These are phyloP conservation scores for Centropus unirufus DNA, from an alignment of 2,113 vertebrate species.

Conservation along the genomic window DNA sequence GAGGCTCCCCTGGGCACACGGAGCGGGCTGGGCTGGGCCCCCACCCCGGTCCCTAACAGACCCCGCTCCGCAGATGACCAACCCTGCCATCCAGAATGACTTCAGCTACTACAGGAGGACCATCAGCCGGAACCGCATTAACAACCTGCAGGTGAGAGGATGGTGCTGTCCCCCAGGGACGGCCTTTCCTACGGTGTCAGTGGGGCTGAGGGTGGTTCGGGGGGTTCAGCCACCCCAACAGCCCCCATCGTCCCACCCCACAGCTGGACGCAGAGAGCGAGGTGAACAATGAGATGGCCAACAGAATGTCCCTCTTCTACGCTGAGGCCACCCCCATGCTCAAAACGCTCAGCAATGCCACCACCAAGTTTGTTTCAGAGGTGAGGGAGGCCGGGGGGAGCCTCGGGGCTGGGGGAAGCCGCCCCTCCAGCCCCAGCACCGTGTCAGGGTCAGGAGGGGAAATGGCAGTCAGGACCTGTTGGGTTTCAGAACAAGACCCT, in stretches of 20 bases:
- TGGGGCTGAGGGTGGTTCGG: background rate
- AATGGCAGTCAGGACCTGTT: background rate
- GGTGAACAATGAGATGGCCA: slow-evolving; percentile 94
- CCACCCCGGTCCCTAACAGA: background rate
- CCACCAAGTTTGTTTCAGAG: slow-evolving; percentile 93
- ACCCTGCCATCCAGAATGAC: slow-evolving; percentile 92
- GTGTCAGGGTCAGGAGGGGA: accelerated
- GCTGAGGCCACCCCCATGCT: slow-evolving; percentile 94
- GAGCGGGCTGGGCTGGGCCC: background rate
- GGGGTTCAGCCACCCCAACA: accelerated
- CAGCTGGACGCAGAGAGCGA: slow-evolving; percentile 90
- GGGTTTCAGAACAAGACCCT: slow-evolving; percentile 89
- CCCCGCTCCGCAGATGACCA: slow-evolving; percentile 82
- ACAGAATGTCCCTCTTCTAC: slow-evolving; percentile 92
- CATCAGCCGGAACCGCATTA: slow-evolving; percentile 88
- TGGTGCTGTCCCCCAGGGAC: accelerated
- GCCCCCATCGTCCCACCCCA: background rate
- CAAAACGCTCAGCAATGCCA: slow-evolving; percentile 92
- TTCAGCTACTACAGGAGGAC: slow-evolving; percentile 94
- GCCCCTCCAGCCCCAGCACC: background rate
- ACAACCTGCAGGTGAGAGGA: slow-evolving; percentile 85
- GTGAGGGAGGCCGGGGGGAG: slow-evolving; percentile 44
- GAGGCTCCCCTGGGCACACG: accelerated
- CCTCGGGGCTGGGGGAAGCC: accelerated
- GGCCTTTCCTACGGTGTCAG: background rate